Base-by-base conservation (phyloP, 2,797 vertebrate genomes). In the Gymnocypris eckloni region DNA sequence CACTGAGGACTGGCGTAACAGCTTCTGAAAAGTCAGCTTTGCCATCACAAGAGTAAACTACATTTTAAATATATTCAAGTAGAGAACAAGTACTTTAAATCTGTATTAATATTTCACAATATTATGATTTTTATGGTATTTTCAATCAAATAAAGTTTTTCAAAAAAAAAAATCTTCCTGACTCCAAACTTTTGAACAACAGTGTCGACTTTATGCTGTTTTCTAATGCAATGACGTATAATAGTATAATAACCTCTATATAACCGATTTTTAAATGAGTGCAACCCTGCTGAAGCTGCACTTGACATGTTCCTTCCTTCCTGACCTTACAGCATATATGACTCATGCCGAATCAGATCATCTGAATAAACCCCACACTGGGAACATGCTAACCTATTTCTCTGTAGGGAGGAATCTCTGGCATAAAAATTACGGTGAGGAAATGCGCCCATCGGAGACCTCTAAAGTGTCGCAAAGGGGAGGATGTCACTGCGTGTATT, bases 361-460 rank as follows among this genome's bases (percentile, higher is more conserved):
- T 83, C 73, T 84, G 85, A 86, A 83, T 33, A 73, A 88, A 83
- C 79, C 25, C 67, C 48, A 41, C 77, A 88, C 85, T 86, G 87
- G 79, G 70, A 82, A 84, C 39, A 70, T 37, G 78, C 28, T 28
- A 67, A 73, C 22, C 70, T 69, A 61, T 86, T 67, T 77, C 67
- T 75, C 81, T 48, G 59, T 73, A 69, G 70, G 52, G 54, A 87
- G 82, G 73, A 84, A 85, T 64, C 43, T 80, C 66, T 75, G 67
- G 28, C 70, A 83, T 87, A 83, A 52, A 75, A 88, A 76, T 56
- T 54, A 41, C 43, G 54, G 45, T 66, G 41, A 41, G 39, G 54
- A 66, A 76, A 83, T 37, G 69, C 61, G 54, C 37, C 80, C 54
- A 66, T 41, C 56, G 1, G 86, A 83, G 81, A 64, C 85, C 71